These are phyloP conservation scores for Entelurus aequoreus DNA, from an alignment of 2,113 vertebrate genomes.

Conservation along the genomic window DNA sequence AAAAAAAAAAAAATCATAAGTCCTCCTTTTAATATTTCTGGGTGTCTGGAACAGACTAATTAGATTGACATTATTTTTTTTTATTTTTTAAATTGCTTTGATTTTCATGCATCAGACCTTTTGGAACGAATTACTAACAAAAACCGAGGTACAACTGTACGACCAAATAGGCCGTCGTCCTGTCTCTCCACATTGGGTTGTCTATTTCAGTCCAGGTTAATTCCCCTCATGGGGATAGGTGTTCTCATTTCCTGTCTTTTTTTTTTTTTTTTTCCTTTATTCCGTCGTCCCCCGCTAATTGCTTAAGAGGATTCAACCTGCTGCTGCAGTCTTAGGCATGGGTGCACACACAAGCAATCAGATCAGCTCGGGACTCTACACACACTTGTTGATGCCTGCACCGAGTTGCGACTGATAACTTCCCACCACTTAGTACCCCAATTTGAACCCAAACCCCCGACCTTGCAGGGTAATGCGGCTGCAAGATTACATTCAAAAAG, in stretches of 20 bases:
- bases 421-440: no score
- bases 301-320: conserved; percentile 60
- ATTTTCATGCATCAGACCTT: no score
- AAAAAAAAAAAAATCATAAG: no score
- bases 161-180: conserved; percentile 52
- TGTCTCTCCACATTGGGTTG: conserved; percentile 33
- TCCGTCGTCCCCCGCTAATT: conserved; percentile 33
- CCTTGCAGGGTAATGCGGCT: no score
- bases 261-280: not conserved
- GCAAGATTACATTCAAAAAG: no score
- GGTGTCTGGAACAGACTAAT: no score
- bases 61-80: no score
- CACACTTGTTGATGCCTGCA: not conserved
- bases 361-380: conserved; percentile 21
- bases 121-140: no score
- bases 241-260: conserved; percentile 47
- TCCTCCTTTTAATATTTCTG: no score
- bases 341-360: conserved; percentile 26
- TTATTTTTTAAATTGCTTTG: no score
- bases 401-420: no score
- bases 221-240: conserved; percentile 51
- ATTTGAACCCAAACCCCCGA: no score
- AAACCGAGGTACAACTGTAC: not conserved
- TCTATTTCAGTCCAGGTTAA: conserved; percentile 61
- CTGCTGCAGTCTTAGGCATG: conserved; percentile 34